Base-by-base conservation (phyloP, 2,888 invertebrate genomes). In the Orchestes rusci region DNA sequence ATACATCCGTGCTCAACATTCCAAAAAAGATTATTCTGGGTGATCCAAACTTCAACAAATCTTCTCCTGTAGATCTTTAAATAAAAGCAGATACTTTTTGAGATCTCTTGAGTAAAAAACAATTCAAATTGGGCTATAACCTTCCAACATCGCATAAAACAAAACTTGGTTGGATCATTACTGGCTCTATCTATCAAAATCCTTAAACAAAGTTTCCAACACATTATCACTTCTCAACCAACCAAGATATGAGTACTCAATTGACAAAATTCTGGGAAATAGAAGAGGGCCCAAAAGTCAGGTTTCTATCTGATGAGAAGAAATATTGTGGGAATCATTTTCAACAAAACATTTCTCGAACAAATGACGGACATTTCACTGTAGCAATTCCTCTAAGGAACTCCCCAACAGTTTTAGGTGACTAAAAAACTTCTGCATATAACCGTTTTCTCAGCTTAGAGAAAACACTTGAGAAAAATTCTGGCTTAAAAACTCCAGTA, bases 371-470 rank as follows among this genome's bases (percentile, higher is more conserved):
- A 15, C 34, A 45, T 17, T 48, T 52, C 12, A 40, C 43, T 15
- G 51, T 53, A 3, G 29, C 29, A 29, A 19, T 53, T 12, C 50
- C 50, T 18, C 27, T 52, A 13, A 47, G 40, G 35, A 27, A 44
- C 10, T 39, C 30, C 28, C n/a, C 39, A 3, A 16, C 28, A 2
- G 5, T 39, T 16, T 45, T 54, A 29, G 56, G 52, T 19, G 41
- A 50, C 10, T 52, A 54, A 4, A 37, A 27, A 32, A 12, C 32
- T 4, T 43, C 23, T n/a, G 53, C 56, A 5, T 33, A 29, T 4
- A 50, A 47, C 12, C 20, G 53, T 13, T 53, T 56, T 42, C 29
- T 39, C 8, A 27, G 30, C n/a, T 27, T 55, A 7, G 54, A 56
- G 39, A 19, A 15, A 23, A 36, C n/a, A 36, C 23, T 20, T 12